Percentiles rank a stretch among this genome's conserved stretches.
Evolutionary conservation across 2,888 invertebrate genomes (phyloP).

Genomic region (Hypercompe scribonia): DNA sequence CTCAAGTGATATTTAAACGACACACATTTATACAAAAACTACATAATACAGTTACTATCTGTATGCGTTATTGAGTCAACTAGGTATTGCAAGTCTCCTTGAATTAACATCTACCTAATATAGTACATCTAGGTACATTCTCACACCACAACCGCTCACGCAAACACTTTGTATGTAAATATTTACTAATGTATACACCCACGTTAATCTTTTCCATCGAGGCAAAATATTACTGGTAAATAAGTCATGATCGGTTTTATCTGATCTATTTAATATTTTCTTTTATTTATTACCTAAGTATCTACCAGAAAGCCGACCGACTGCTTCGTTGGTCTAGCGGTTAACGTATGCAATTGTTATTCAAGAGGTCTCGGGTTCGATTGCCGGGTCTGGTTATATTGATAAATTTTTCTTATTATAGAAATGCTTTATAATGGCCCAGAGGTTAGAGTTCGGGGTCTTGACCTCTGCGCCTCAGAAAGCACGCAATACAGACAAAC

Average conservation of each 20-base stretch:
- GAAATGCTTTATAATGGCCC: too few species aligned
- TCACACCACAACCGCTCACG: background rate
- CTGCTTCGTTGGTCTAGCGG: too few species aligned
- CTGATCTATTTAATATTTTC: too few species aligned
- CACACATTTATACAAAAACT: background rate
- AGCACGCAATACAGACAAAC: too few species aligned
- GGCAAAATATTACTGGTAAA: background rate
- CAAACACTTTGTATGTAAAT: constrained; percentile 10
- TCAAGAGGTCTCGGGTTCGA: too few species aligned
- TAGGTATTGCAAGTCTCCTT: constrained; percentile 1
- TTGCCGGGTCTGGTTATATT: too few species aligned
- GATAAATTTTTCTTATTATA: too few species aligned
- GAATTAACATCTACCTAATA: background rate
- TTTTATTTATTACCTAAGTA: too few species aligned
- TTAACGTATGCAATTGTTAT: too few species aligned
- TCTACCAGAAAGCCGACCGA: too few species aligned
- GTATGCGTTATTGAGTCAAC: background rate
- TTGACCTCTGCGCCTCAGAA: too few species aligned
- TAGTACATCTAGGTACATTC: constrained; percentile 7
- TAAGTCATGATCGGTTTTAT: background rate
- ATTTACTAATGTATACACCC: background rate
- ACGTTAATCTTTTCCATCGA: background rate
- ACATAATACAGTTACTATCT: background rate
- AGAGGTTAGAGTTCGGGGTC: too few species aligned
- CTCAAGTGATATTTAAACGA: background rate